phyloP scores from a whole-genome alignment of 2,113 vertebrate genomes.

The Hippocampus comes region DNA sequence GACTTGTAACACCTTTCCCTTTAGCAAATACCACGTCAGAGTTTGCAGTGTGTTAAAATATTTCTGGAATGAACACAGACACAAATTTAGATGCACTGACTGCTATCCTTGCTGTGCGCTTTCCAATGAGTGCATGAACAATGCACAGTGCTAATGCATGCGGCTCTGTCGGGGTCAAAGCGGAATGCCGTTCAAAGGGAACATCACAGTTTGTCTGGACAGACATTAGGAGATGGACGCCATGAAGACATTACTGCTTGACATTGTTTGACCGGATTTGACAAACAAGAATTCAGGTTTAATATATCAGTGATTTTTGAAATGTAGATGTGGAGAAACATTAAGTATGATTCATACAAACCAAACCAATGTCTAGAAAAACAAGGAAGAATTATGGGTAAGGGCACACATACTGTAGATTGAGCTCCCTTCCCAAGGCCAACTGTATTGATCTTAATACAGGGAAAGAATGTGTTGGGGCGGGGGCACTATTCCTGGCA shows the following conservation, averaged over 20 bases:
- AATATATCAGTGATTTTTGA: not conserved
- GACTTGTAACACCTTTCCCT: not conserved
- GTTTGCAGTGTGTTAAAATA: not conserved
- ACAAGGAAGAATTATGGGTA: constrained; percentile 44
- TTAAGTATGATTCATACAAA: constrained; percentile 6
- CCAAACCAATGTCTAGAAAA: not conserved
- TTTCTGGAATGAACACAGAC: not conserved
- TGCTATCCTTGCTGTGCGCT: not conserved
- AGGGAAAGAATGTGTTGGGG: constrained; percentile 54
- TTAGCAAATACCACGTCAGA: not conserved
- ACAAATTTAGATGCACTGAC: not conserved
- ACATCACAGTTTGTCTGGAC: not conserved
- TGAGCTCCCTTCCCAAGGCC: constrained; percentile 42
- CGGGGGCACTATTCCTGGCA: constrained; percentile 50
- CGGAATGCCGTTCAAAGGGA: not conserved
- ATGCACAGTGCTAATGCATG: not conserved
- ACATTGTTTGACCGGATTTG: not conserved
- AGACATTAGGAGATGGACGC: not conserved
- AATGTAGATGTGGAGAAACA: constrained; percentile 12
- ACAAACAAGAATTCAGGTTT: not conserved
- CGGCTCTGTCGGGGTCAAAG: not conserved
- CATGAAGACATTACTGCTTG: constrained; percentile 9
- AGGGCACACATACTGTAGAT: constrained; percentile 40
- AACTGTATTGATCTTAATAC: constrained; percentile 59
- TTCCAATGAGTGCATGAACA: not conserved